Evolutionary conservation across 2,888 invertebrate species (phyloP), one percentile per base, ranked within the genome.

Genomic region (Diachrysia chrysitis): DNA sequence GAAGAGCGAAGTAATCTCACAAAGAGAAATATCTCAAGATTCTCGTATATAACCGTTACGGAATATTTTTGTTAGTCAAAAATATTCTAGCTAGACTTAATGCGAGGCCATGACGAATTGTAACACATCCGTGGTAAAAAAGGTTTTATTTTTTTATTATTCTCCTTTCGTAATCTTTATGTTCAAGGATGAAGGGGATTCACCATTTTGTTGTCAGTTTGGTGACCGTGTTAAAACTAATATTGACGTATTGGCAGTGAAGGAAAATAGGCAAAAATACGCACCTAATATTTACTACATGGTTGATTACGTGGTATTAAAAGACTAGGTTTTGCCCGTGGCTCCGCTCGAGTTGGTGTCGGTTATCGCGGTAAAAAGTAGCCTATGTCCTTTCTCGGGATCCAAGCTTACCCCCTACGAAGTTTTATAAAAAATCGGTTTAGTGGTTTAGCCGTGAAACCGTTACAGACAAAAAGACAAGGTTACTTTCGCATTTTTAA

Each of bases 41-140:
- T 42, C 21, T 19, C 21, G 16, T 14, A 56, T 19, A 48, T 54
- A 58, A 4, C 14, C 14, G 10, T 17, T n/a, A 9, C 9, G 17
- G 9, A 32, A n/a, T 9, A 2, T 10, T 53, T 69, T 56, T 51
- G 29, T 58, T 58, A 63, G 72, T 68, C 62, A 46, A 70, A 63
- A 66, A 71, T 66, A 69, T 72, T 70, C 67, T 57, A 66, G 48
- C 32, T 10, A 48, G 56, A n/a, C 51, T 25, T n/a, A 56, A 29
- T n/a, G 19, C 32, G 48, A 14, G 14, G 29, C 51, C 58, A 58
- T 72, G 71, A 73, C 32, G 65, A 59, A 81, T 79, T 66, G 63
- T 58, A 57, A 55, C 55, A 64, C 71, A 78, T 78, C 63, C 10
- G 58, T 69, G 42, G 35, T 68, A 6, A 42, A 37, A 16, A 42